Conservation (phyloP, 2,888 invertebrate species). For the Tethea ocularis region DNA sequence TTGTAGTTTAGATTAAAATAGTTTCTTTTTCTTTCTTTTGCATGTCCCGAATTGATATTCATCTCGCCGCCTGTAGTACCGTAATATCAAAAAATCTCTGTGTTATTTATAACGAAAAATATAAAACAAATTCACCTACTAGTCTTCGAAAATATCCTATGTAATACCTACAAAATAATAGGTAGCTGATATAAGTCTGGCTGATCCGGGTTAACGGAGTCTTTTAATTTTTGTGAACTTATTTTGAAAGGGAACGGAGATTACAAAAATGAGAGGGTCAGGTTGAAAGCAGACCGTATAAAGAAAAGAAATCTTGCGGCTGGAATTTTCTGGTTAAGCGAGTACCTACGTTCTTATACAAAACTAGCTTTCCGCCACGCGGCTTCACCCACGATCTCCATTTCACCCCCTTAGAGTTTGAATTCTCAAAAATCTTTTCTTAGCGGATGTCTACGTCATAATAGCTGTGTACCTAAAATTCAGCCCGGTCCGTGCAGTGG, state of each 20-base stretch:
- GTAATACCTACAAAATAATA: constrained; percentile 11
- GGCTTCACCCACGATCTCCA: too few species aligned
- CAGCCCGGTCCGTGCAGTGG: too few species aligned
- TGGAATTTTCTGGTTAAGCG: constrained; percentile 34
- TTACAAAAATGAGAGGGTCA: constrained; percentile 61
- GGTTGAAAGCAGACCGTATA: constrained; percentile 52
- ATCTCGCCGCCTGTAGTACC: constrained; percentile 39
- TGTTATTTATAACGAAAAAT: constrained; percentile 19
- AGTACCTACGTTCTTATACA: constrained; percentile 11
- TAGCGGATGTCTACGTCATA: too few species aligned
- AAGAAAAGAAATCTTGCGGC: constrained; percentile 34
- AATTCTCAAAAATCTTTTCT: too few species aligned
- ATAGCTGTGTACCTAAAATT: too few species aligned
- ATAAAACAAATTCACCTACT: constrained; percentile 20
- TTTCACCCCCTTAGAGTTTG: too few species aligned
- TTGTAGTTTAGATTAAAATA: constrained; percentile 65
- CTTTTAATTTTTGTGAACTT: constrained; percentile 63
- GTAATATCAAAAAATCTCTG: constrained; percentile 32
- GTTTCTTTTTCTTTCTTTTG: constrained; percentile 54
- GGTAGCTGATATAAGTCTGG: constrained; percentile 24
- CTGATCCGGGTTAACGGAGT: constrained; percentile 53
- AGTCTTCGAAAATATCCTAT: not conserved
- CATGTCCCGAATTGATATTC: constrained; percentile 57
- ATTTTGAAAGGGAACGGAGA: constrained; percentile 62
- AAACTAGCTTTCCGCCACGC: too few species aligned